phyloP scores from a whole-genome alignment of 2,797 vertebrate genomes.

The Thamnophis elegans region DNA sequence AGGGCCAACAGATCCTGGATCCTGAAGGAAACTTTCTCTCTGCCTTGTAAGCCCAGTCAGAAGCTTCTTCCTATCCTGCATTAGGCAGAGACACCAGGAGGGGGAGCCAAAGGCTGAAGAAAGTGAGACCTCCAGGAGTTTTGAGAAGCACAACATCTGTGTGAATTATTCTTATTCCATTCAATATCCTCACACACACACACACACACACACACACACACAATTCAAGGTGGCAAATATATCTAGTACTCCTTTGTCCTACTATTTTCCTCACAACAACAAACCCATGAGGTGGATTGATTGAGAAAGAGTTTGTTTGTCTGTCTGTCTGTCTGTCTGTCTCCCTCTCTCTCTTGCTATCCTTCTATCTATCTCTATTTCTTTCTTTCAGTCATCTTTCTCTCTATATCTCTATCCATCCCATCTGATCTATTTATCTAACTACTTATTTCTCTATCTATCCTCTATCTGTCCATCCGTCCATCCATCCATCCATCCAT shows the following conservation, averaged over 20 bases:
- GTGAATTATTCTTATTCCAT: neutral
- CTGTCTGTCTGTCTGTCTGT: too few species aligned
- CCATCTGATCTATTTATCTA: too few species aligned
- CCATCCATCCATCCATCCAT: neutral
- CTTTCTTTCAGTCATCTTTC: neutral
- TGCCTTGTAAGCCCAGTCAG: neutral
- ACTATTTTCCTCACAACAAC: too few species aligned
- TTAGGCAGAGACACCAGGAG: neutral
- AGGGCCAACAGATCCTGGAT: too few species aligned
- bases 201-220: too few species aligned
- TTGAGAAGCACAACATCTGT: neutral
- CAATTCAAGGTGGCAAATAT: too few species aligned
- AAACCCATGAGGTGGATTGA: neutral
- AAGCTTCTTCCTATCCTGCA: neutral
- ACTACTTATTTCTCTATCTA: too few species aligned
- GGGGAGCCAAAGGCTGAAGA: neutral
- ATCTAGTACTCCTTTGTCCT: too few species aligned
- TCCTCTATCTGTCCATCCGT: too few species aligned
- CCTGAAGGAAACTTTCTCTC: neutral
- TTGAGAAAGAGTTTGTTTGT: neutral
- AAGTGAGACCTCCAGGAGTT: neutral
- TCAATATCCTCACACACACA: too few species aligned
- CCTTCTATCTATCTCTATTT: accelerated
- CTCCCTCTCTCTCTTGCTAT: accelerated
- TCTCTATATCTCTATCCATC: neutral